Base-by-base conservation (phyloP, 2,888 invertebrate genomes). In the Coleophora flavipennella region DNA sequence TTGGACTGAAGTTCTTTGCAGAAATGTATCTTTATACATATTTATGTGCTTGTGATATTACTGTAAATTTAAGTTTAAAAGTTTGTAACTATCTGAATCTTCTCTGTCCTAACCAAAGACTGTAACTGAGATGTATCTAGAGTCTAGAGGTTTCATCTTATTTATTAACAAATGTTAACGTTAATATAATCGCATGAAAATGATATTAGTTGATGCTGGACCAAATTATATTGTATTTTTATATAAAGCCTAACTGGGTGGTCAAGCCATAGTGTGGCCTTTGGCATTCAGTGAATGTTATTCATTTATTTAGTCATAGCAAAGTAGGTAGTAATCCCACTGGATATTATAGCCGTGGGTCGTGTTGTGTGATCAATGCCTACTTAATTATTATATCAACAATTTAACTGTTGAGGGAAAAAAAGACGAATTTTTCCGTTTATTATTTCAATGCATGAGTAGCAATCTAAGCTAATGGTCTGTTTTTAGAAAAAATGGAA, bases 81-180 rank as follows among this genome's bases (percentile, higher is more conserved):
- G 79, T 67, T 20, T 63, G 57, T 52, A 47, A 61, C 61, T 61
- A 64, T 72, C 69, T 67, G 65, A 61, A 68, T 68, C 62, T 73
- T 66, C 63, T 76, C 72, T 80, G 71, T 78, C 66, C 78, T 80
- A 78, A 81, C 81, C 78, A 83, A 84, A 83, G 83, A 84, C 84
- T 81, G 79, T 74, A n/a, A 67, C 62, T 62, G 64, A 64, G 53
- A 66, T 69, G 66, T 20, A n/a, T n/a, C n/a, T n/a, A n/a, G n/a
- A n/a, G n/a, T 20, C 20, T 3, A 20, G 70, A 69, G 62, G 67
- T 71, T 65, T 62, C 59, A 57, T 52, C 57, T 58, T 53, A 61
- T 57, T 52, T 49, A 61, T 62, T 65, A 69, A 68, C 66, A 60
- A 62, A 59, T 20, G 20, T 20, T 20, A 20, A 63, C 50, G 56